Evolutionary conservation across 2,888 invertebrate species (phyloP), one percentile per base, ranked within the genome.

Genomic region (Strigamia maritima): DNA sequence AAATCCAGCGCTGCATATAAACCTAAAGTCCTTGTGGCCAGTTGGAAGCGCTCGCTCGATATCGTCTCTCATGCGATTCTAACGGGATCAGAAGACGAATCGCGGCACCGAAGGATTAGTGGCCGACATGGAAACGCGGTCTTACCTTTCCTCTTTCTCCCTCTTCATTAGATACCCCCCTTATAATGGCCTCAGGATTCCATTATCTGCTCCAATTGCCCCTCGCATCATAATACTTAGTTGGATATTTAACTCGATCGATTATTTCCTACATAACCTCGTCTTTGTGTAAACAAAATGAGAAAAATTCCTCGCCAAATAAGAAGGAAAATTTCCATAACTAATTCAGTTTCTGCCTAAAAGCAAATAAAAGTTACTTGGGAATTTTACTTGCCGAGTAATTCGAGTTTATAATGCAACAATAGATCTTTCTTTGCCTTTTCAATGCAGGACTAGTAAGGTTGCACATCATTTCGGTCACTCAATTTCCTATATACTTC

Each of bases 81-180:
- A 65, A 65, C 65, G 65, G 65, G 65, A 65, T 65, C 65, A 65
- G 65, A 65, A 65, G 65, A 65, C 28, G 65, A 65, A 65, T 65
- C 65, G 65, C 26, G 65, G 65, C 65, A 65, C 65, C 65, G 24
- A 65, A 65, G 65, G 65, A 65, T 65, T 65, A 65, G 65, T 65
- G 65, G 65, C 65, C 65, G 65, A 65, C 65, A 65, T 65, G 26
- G 65, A 65, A 22, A 65, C 65, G 65, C 12, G 26, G 65, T 10
- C 65, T 65, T 65, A 65, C 65, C 65, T 65, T 65, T 65, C 65
- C 65, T 12, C 16, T 16, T 65, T 26, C 16, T 26, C 26, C 26
- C 65, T 65, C 65, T 65, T 65, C 65, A 65, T 65, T 65, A 65
- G 26, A 1, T 65, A 65, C 24, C 65, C 26, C 28, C 28, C 24